Evolutionary conservation across 2,797 vertebrate species (phyloP).

Genomic region (Geotrypetes seraphini): DNA sequence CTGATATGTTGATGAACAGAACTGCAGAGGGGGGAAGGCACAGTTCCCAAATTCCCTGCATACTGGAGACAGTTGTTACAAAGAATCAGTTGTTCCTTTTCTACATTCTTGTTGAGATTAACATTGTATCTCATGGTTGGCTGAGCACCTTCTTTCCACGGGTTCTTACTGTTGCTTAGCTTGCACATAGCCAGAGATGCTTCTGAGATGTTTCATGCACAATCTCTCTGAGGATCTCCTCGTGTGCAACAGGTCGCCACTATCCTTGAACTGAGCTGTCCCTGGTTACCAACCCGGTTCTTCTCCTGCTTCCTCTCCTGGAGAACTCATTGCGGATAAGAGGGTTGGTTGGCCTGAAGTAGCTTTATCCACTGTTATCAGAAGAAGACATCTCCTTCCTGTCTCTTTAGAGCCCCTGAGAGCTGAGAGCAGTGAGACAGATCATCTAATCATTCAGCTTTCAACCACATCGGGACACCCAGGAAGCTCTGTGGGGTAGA

Average conservation of each 20-base stretch:
- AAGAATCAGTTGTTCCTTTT: no score
- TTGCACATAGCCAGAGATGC: background rate
- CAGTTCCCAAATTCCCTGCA: no score
- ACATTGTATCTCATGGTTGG: no score
- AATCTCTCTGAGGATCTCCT: background rate
- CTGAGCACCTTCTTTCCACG: background rate
- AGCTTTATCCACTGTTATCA: slow-evolving; percentile 11
- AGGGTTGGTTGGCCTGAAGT: slow-evolving; percentile 18
- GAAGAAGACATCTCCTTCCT: slow-evolving; percentile 13
- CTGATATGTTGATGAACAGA: slow-evolving; percentile 2
- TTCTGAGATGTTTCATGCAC: background rate
- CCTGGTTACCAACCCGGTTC: slow-evolving; percentile 13
- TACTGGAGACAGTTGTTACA: background rate
- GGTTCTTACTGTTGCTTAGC: background rate
- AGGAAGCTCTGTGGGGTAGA: slow-evolving; percentile 28
- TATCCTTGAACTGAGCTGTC: slow-evolving; percentile 6
- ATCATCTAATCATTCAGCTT: slow-evolving; percentile 21
- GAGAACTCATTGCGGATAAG: background rate
- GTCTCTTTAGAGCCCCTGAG: slow-evolving; percentile 21
- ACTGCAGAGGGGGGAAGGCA: fast-evolving
- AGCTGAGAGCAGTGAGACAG: slow-evolving; percentile 24
- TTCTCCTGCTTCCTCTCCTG: slow-evolving; percentile 18
- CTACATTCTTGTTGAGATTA: no score
- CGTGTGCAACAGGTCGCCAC: background rate
- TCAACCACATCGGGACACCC: slow-evolving; percentile 38